Evolutionary conservation across 1,140 invertebrate species (phyloP).

Genomic region (Apis dorsata): DNA sequence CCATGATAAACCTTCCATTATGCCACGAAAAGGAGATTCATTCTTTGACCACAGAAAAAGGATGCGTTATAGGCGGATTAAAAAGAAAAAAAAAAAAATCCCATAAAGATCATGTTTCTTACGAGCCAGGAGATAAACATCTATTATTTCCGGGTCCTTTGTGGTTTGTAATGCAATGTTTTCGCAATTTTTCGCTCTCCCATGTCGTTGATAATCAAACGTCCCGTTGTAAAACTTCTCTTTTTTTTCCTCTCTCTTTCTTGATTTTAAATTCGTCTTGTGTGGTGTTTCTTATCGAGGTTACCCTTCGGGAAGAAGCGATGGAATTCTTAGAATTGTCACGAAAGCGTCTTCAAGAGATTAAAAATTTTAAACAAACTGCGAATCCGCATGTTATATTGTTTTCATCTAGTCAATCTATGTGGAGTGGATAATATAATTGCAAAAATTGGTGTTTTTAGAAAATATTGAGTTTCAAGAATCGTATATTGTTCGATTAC

Average conservation of each 20-base stretch:
- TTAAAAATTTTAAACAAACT: constrained; percentile 33
- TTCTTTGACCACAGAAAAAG: neutral
- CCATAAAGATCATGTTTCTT: neutral
- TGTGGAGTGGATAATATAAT: neutral
- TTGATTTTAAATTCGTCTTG: neutral
- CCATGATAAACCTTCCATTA: neutral
- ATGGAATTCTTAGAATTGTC: neutral
- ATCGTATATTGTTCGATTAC: neutral
- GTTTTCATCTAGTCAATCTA: neutral
- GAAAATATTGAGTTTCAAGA: neutral
- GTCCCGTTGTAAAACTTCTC: neutral
- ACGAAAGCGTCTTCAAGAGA: neutral
- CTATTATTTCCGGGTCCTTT: constrained; percentile 21
- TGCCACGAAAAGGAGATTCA: neutral
- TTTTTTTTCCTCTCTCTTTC: too few relatives aligned
- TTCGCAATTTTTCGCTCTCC: neutral
- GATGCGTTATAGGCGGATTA: neutral
- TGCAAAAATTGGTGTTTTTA: neutral
- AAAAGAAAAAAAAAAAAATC: neutral
- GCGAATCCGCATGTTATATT: too few relatives aligned
- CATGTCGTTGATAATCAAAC: constrained; percentile 23
- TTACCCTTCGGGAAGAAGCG: neutral
- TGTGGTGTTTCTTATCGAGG: neutral
- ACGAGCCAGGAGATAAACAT: constrained; percentile 9
- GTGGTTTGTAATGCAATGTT: constrained; percentile 21